Conservation (phyloP, 2,113 vertebrate genomes). For the Sterrhoptilus dennistouni region DNA sequence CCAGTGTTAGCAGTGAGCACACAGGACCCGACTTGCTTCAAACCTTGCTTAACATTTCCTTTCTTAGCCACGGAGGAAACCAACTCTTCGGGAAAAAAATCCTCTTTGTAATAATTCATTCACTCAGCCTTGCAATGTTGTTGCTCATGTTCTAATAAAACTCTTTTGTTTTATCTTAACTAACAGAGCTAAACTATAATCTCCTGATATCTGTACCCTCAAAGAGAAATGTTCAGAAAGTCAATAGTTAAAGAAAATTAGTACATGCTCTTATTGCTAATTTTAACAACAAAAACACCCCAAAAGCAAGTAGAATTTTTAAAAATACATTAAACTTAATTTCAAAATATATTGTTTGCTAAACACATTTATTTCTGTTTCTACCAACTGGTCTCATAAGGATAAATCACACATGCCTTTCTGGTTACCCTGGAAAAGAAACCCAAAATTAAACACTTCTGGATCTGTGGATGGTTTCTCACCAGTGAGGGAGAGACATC, state of each 20-base stretch:
- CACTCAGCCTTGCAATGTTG: background rate
- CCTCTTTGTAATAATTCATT: constrained; percentile 60
- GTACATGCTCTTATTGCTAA: constrained; percentile 20
- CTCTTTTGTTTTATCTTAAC: constrained; percentile 42
- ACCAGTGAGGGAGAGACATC: background rate
- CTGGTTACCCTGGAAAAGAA: constrained; percentile 26
- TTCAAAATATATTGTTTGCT: constrained; percentile 71
- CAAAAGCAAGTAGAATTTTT: constrained; percentile 18
- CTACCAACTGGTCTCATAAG: constrained; percentile 55
- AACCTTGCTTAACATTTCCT: constrained; percentile 61
- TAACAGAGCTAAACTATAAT: constrained; percentile 57
- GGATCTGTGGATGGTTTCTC: constrained; percentile 32
- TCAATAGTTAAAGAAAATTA: constrained; percentile 63
- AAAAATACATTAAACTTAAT: constrained; percentile 47
- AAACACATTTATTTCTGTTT: constrained; percentile 63
- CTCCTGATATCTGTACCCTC: constrained; percentile 42
- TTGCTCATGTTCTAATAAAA: background rate
- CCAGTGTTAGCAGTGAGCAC: constrained; percentile 9
- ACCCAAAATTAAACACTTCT: background rate
- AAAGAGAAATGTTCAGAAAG: constrained; percentile 60
- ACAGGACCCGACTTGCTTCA: constrained; percentile 49
- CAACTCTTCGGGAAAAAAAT: constrained; percentile 43
- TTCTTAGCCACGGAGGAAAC: constrained; percentile 43
- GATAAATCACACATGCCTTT: constrained; percentile 41
- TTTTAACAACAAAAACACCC: constrained; percentile 56